Conservation (phyloP, 2,797 vertebrate genomes). For the Cheirogaleus major region DNA sequence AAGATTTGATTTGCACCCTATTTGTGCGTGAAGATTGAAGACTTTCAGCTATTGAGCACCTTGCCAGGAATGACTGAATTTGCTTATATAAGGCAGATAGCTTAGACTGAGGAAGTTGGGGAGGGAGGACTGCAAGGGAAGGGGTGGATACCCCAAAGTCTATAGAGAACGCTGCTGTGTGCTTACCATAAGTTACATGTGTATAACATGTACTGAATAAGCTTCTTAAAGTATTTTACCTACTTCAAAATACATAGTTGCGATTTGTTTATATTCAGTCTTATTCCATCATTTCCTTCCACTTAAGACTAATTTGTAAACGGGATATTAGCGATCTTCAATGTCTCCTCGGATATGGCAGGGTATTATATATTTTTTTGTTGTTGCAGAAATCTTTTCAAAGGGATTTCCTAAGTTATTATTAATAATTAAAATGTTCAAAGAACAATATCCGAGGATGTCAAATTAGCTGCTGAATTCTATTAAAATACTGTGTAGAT, state of each 20-base stretch:
- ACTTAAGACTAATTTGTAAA: neutral
- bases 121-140: neutral
- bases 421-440: neutral
- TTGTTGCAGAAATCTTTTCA: neutral
- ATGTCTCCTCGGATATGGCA: neutral
- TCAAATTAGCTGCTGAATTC: neutral
- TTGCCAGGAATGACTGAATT: conserved; percentile 68
- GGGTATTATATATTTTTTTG: neutral
- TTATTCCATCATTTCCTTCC: neutral
- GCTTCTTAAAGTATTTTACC: neutral
- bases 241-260: neutral
- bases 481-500: neutral
- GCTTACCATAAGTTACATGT: neutral
- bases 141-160: neutral
- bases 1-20: conserved; percentile 73
- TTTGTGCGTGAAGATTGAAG: conserved; percentile 77
- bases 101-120: neutral
- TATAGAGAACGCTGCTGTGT: neutral
- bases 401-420: conserved; percentile 8
- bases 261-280: neutral
- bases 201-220: neutral
- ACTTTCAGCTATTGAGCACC: conserved; percentile 64
- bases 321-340: neutral
- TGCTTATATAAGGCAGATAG: conserved; percentile 59
- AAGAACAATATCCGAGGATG: neutral